A percentile compares a stretch with the other conserved stretches of the same genome.
phyloP scores from a whole-genome alignment of 2,888 invertebrate genomes.

The Agrotis ipsilon region DNA sequence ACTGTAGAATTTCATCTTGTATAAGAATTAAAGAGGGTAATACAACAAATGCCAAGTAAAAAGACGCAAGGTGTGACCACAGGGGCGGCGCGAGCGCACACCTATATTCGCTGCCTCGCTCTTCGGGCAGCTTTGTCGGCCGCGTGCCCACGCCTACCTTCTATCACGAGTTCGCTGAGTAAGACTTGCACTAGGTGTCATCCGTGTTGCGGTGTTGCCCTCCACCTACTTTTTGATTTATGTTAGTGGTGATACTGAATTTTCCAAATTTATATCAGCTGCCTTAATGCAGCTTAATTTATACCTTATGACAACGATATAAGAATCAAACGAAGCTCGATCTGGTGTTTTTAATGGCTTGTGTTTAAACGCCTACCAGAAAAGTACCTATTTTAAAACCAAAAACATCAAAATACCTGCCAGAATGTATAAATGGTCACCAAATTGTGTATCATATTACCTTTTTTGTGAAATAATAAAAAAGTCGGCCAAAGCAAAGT shows the following conservation, averaged over 20 bases:
- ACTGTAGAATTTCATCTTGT: not conserved
- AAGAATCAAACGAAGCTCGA: not conserved
- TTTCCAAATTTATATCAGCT: slow-evolving; percentile 17
- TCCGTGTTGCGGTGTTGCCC: slow-evolving; percentile 67
- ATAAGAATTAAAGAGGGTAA: not conserved
- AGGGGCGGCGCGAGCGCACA: slow-evolving; percentile 88
- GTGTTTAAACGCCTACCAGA: no score
- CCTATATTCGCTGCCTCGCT: slow-evolving; percentile 85
- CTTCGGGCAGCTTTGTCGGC: slow-evolving; percentile 87
- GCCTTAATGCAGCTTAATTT: not conserved
- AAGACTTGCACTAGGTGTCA: slow-evolving; percentile 82
- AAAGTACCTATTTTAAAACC: no score
- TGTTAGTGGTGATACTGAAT: slow-evolving; percentile 68
- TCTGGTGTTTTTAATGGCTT: not conserved
- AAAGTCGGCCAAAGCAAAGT: no score
- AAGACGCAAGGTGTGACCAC: slow-evolving; percentile 67
- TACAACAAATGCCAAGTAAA: slow-evolving; percentile 41
- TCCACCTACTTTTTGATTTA: slow-evolving; percentile 68
- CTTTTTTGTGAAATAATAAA: no score
- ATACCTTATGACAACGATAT: not conserved
- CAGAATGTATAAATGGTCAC: no score
- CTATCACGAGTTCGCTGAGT: slow-evolving; percentile 88
- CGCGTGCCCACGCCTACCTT: slow-evolving; percentile 89
- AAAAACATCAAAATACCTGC: no score
- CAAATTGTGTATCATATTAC: no score